Evolutionary conservation across 2,797 vertebrate species (phyloP), one percentile per base, ranked within the genome.

Genomic region (Acrossocheilus fasciatus): DNA sequence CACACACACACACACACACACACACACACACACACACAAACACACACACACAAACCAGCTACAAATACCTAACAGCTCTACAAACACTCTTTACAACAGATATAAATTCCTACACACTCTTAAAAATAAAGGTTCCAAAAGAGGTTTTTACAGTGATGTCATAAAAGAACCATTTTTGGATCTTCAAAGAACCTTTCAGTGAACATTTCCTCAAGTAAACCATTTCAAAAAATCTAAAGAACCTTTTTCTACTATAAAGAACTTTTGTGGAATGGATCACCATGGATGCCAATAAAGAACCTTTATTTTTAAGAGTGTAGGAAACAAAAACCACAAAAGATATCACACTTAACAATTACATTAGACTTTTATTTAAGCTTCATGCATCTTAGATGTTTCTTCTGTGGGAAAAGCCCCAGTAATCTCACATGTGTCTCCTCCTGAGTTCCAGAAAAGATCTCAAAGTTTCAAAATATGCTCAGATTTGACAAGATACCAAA

Each of bases 81-180:
- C 74, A 52, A 68, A 84, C 62, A 20, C 52, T 26, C 39, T 52
- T 39, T 66, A 26, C 57, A 23, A 62, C 43, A 66, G 41, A 84
- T 39, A 66, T 52, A 76, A 52, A 84, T 76, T 76, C 57, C 12
- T 10, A 66, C 66, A 69, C 66, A 39, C 66, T 36, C 66, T 68
- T 36, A 36, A 68, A 68, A 34, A 68, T 59, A 39, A 39, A 69
- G 17, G 34, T 17, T 69, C 34, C 66, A 39, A 10, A 69, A 34
- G 66, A 18, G 15, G 66, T 68, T 68, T 68, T 36, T 68, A 36
- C 66, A 68, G 66, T 36, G 66, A 15, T 36, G 66, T 68, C 30
- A 36, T 68, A 68, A 68, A 59, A 18, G 0, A 68, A 36, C 3
- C 2, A 36, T 36, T 36, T n/a, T 18, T 18, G 34, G 34, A 39